Base-by-base conservation (phyloP, 2,888 invertebrate genomes). In the Chymomyza amoena region DNA sequence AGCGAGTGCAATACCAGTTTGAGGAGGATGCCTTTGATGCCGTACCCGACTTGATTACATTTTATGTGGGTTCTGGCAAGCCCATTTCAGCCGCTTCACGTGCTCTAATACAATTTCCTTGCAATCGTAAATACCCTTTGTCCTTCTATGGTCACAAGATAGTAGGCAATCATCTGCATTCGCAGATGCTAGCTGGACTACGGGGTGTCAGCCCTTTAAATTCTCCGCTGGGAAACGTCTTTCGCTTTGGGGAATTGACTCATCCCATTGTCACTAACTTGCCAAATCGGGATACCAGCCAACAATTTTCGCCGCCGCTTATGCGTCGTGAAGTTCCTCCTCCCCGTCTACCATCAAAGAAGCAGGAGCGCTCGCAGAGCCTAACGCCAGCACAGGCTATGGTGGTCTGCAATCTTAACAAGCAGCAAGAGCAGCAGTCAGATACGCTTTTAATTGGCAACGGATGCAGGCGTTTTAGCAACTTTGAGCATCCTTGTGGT, bases 11-110 rank as follows among this genome's bases (percentile, higher is more conserved):
- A 90, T 98, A 96, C 91, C 97, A 97, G 89, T 97, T 98, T 90
- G 98, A 98, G 91, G 97, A 97, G 88, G 97, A 97, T 90, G 95
- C 96, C 0, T 98, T 97, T 89, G 97, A 97, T 89, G 97, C 97
- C 2, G 97, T 98, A 20, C 96, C 97, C 0, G 97, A 98, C 91
- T 93, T 99, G 68, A 97, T 98, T 75, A 97, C 97, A 6, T 97
- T 96, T 78, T 98, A 98, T 90, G 97, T 98, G 28, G 97, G 97
- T 1, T 97, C 97, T 60, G 96, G 96, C 18, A 96, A 97, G 88
- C 95, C 97, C 0, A 96, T 98, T 88, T 98, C 98, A 1, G 94
- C 95, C 6, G 96, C 96, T 0, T 98, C 97, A 1, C 97, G 97
- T 0, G 98, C 98, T 0, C 93, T 96, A 65, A 97, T 98, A 70